phyloP scores from a whole-genome alignment of 2,797 vertebrate genomes.

The Heliangelus exortis region DNA sequence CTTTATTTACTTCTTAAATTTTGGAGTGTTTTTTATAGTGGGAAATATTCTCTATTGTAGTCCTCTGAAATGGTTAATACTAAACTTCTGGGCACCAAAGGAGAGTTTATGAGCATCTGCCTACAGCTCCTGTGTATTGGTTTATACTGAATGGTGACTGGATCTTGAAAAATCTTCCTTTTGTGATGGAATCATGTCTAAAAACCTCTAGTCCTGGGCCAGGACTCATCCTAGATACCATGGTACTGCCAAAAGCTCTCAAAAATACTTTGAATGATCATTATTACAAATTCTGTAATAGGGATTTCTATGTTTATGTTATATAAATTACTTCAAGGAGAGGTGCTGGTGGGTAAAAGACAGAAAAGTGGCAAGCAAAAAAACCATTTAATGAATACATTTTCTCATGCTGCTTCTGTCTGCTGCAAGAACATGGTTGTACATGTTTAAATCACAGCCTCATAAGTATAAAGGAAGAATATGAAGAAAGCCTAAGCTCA shows the following conservation, averaged over 20 bases:
- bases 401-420: not conserved
- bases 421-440: not conserved
- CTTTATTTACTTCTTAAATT: not conserved
- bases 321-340: not conserved
- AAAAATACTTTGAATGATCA: not conserved
- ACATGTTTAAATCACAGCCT: not conserved
- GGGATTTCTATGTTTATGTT: not conserved
- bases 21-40: not conserved
- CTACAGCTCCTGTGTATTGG: not conserved
- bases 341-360: not conserved
- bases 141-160: not conserved
- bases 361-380: not conserved
- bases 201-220: not conserved
- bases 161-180: not conserved
- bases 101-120: not conserved
- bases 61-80: not conserved
- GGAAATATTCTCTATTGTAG: not conserved
- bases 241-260: not conserved
- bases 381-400: not conserved
- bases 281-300: not conserved
- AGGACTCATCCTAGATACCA: not conserved
- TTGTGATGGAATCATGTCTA: not conserved
- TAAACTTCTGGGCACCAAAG: not conserved
- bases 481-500: not conserved
- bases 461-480: not conserved